phyloP scores from a whole-genome alignment of 2,797 vertebrate species.

The Gallinago stenura region DNA sequence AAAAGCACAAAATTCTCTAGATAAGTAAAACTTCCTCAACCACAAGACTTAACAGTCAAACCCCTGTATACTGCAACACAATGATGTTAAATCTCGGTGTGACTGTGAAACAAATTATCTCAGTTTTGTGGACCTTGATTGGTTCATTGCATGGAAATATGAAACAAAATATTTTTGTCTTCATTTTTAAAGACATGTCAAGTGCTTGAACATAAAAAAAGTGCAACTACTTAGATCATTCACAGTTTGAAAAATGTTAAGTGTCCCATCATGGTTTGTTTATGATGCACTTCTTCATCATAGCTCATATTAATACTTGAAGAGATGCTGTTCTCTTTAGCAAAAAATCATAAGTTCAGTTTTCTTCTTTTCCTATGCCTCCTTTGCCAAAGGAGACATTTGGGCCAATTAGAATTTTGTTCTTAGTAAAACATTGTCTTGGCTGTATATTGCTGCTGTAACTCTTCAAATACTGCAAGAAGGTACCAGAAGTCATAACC shows the following conservation, averaged over 20 bases:
- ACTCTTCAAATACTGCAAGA: not conserved
- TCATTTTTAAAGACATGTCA: not conserved
- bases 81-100: rapidly evolving
- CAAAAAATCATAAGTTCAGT: not conserved
- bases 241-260: not conserved
- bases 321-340: not conserved
- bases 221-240: not conserved
- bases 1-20: not conserved
- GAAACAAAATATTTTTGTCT: not conserved
- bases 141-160: not conserved
- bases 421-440: not conserved
- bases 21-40: not conserved
- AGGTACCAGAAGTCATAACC: not conserved
- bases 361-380: not conserved
- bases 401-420: not conserved
- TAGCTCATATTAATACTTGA: not conserved
- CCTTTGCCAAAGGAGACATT: not conserved
- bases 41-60: not conserved
- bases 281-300: not conserved
- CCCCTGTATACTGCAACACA: not conserved
- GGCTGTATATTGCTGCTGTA: not conserved
- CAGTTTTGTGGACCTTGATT: not conserved
- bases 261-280: not conserved
- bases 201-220: not conserved
- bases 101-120: not conserved